Conservation (phyloP, 2,888 invertebrate species). For the Cepaea hortensis region DNA sequence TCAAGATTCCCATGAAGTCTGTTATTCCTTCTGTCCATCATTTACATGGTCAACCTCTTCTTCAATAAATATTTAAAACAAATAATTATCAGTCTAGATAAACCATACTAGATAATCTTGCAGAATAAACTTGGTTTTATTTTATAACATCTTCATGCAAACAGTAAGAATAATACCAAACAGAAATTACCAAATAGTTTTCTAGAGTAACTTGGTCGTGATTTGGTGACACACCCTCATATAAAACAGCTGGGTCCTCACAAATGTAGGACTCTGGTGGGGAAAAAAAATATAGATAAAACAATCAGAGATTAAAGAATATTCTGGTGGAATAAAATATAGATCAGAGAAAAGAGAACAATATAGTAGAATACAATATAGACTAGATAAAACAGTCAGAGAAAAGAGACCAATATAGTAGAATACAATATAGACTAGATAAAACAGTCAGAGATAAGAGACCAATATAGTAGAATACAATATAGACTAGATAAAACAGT, state of each 20-base stretch:
- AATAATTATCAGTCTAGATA: no score
- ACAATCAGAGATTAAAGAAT: not conserved
- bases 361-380: no score
- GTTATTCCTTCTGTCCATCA: no score
- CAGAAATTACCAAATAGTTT: slow-evolving; percentile 66
- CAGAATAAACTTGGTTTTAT: not conserved
- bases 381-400: not conserved
- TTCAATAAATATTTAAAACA: no score
- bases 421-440: not conserved
- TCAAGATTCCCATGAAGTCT: no score
- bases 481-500: not conserved
- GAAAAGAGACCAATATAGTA: not conserved
- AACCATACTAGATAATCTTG: not conserved
- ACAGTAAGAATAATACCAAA: not conserved
- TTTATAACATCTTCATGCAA: not conserved
- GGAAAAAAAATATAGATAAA: not conserved
- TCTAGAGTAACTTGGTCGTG: slow-evolving; percentile 67
- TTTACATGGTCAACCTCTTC: no score
- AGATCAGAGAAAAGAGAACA: not conserved
- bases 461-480: no score
- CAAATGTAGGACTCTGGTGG: slow-evolving; percentile 67
- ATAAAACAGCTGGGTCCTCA: slow-evolving; percentile 69
- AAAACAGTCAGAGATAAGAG: not conserved
- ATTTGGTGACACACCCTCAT: slow-evolving; percentile 66
- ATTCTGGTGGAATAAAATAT: not conserved